Evolutionary conservation across 1,140 invertebrate genomes (phyloP).

Genomic region (Psix sp.): DNA sequence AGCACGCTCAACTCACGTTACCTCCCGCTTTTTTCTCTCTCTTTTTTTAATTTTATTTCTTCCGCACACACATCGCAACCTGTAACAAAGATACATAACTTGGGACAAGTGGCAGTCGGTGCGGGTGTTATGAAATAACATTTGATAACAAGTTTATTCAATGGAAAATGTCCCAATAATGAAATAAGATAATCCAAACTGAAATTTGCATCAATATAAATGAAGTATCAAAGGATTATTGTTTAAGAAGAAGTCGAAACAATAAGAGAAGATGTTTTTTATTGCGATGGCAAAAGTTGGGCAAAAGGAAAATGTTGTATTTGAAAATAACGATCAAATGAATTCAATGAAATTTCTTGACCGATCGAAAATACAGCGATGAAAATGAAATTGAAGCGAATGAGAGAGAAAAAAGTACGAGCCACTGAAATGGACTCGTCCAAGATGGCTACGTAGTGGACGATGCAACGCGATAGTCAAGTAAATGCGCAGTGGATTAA

Average conservation of each 20-base stretch:
- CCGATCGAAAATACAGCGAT: not conserved
- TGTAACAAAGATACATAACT: slow-evolving; percentile 37
- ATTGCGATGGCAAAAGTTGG: too few species aligned
- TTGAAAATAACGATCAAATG: too few species aligned
- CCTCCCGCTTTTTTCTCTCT: not conserved
- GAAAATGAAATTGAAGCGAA: slow-evolving; percentile 52
- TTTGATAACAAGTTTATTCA: not conserved
- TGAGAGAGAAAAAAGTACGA: too few species aligned
- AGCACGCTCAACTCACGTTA: slow-evolving; percentile 2
- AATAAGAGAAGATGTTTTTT: too few species aligned
- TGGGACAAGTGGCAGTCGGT: slow-evolving; percentile 37
- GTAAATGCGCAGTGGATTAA: slow-evolving; percentile 33
- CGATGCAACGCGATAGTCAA: slow-evolving; percentile 41
- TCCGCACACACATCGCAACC: not conserved
- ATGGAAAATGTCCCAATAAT: too few species aligned
- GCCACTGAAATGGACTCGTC: slow-evolving; percentile 74
- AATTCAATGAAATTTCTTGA: too few species aligned
- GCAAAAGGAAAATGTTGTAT: too few species aligned
- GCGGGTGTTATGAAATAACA: slow-evolving; percentile 21
- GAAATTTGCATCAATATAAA: too few species aligned
- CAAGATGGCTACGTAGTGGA: slow-evolving; percentile 69
- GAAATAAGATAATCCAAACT: too few species aligned
- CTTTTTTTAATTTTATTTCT: slow-evolving; percentile 5
- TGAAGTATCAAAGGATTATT: too few species aligned
- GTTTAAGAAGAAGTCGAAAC: too few species aligned